Evolutionary conservation across 2,888 invertebrate genomes (phyloP).

Genomic region (Nymphalis c-album): DNA sequence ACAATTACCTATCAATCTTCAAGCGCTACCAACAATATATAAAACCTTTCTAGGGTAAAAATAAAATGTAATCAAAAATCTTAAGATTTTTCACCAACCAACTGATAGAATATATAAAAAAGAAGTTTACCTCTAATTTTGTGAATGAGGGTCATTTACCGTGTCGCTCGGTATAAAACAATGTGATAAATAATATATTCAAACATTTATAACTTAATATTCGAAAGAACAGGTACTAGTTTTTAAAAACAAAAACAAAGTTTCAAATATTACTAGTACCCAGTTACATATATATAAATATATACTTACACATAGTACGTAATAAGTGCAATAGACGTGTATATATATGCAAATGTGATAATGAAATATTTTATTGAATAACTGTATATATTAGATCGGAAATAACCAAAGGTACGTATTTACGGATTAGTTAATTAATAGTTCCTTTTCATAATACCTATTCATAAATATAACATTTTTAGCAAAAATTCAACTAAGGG

Average conservation of each 20-base stretch:
- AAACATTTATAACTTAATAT: slow-evolving; percentile 12
- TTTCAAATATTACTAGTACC: slow-evolving; percentile 25
- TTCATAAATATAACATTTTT: slow-evolving; percentile 23
- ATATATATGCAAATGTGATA: background rate
- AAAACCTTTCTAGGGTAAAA: no score
- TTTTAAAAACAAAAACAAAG: slow-evolving; percentile 12
- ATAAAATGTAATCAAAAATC: background rate
- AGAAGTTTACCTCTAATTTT: no score
- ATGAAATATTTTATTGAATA: slow-evolving; percentile 1
- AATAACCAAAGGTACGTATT: slow-evolving; percentile 8
- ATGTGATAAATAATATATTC: slow-evolving; percentile 23
- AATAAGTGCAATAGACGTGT: background rate
- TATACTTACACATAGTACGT: no score
- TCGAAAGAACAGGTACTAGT: slow-evolving; percentile 9
- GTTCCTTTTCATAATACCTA: slow-evolving; percentile 14
- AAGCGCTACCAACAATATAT: no score
- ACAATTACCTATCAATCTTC: no score
- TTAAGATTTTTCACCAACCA: slow-evolving; percentile 7
- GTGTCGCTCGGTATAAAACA: slow-evolving; percentile 18
- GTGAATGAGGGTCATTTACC: slow-evolving; percentile 1
- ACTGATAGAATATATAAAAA: slow-evolving; percentile 3
- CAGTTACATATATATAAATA: slow-evolving; percentile 5
- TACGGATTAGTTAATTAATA: slow-evolving; percentile 24
- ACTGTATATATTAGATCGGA: background rate
- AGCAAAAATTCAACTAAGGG: slow-evolving; percentile 22